Conservation (phyloP, 2,888 invertebrate species). For the Mongoloraphidia duomilia region DNA sequence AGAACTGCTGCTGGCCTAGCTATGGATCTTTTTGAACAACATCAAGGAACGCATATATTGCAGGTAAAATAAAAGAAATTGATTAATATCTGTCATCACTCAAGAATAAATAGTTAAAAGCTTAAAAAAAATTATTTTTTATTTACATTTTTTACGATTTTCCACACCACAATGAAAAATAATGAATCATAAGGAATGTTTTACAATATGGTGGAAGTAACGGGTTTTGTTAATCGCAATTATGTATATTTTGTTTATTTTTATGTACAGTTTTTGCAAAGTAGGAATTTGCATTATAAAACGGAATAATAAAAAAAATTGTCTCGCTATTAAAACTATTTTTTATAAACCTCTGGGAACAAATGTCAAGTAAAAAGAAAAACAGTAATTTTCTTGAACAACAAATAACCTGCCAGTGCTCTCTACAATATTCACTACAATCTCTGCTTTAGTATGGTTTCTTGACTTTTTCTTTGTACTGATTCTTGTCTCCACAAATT, state of each 20-base stretch:
- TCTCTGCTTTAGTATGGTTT: not conserved
- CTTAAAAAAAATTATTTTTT: not conserved
- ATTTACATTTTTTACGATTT: not conserved
- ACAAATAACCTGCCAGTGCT: too few relatives aligned
- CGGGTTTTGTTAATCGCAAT: not conserved
- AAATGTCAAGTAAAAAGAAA: constrained; percentile 18
- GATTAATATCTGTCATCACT: too few relatives aligned
- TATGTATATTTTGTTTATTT: too few relatives aligned
- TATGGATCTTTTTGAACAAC: constrained; percentile 86
- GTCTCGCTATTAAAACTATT: constrained; percentile 31
- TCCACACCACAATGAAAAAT: not conserved
- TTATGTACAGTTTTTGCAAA: too few relatives aligned
- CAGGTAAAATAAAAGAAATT: constrained; percentile 48
- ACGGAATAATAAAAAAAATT: not conserved
- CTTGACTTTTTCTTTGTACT: not conserved
- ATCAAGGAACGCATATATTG: constrained; percentile 93
- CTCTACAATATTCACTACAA: not conserved
- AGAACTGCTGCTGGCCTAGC: constrained; percentile 59
- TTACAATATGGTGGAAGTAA: too few relatives aligned
- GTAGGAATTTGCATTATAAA: too few relatives aligned
- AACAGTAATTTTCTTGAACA: too few relatives aligned
- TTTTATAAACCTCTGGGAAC: constrained; percentile 30
- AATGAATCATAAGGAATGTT: too few relatives aligned
- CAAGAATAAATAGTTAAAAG: too few relatives aligned
- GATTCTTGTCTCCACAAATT: not conserved